Conservation (phyloP, 2,113 vertebrate genomes). For the Podarcis muralis region DNA sequence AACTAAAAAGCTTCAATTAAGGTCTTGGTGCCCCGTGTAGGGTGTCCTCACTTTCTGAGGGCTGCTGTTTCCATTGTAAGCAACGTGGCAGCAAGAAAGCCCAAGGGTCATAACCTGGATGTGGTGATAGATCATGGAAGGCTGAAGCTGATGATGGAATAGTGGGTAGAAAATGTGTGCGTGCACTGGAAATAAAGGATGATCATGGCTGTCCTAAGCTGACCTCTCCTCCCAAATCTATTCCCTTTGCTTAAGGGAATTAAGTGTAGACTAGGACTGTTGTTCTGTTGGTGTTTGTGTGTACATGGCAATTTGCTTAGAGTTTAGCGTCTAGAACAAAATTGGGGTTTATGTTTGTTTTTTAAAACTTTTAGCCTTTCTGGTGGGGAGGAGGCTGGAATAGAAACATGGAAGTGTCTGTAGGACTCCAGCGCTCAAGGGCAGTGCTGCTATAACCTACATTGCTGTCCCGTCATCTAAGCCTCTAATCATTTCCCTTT, state of each 20-base stretch:
- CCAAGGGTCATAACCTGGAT: conserved; percentile 55
- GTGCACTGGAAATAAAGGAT: neutral
- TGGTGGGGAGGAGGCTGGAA: neutral
- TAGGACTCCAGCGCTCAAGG: neutral
- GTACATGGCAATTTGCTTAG: neutral
- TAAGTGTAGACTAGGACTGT: neutral
- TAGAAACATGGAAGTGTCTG: neutral
- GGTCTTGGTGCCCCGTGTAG: conserved; percentile 19
- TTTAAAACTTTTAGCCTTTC: neutral
- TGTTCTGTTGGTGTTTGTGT: neutral
- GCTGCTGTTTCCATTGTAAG: conserved; percentile 45
- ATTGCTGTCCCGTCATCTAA: neutral
- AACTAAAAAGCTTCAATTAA: conserved; percentile 34
- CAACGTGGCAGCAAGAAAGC: neutral
- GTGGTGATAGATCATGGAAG: conserved; percentile 20
- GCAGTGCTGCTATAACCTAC: neutral
- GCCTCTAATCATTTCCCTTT: neutral
- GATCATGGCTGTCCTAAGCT: conserved; percentile 26
- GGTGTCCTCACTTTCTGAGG: conserved; percentile 45
- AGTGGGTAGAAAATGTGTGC: conserved; percentile 13
- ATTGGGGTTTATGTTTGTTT: neutral
- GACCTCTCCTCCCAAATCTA: conserved; percentile 16
- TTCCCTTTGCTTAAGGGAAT: neutral
- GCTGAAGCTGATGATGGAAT: neutral
- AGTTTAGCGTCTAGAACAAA: neutral